Evolutionary conservation across 2,113 vertebrate species (phyloP).

Genomic region (Cygnus buccinator): DNA sequence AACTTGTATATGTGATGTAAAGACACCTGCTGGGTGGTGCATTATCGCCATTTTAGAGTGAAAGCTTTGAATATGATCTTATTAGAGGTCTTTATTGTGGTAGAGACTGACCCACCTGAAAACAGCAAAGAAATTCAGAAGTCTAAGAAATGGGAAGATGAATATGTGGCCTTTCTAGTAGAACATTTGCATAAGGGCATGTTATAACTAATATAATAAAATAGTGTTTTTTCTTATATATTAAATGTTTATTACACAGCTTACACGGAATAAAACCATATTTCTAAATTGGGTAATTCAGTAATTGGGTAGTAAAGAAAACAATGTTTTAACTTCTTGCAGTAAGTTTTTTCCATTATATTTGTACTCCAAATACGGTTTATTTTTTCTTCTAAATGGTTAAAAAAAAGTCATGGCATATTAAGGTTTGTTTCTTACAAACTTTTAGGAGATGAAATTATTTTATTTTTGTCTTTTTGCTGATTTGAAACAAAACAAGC

Average conservation of each 20-base stretch:
- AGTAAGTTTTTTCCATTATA: background rate
- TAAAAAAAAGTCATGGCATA: background rate
- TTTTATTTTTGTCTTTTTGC: background rate
- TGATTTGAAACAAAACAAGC: background rate
- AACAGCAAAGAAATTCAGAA: conserved; percentile 81
- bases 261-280: background rate
- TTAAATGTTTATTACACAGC: background rate
- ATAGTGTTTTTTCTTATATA: background rate
- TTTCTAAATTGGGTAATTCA: background rate
- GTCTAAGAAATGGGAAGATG: conserved; percentile 40
- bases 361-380: background rate
- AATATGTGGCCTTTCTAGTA: background rate
- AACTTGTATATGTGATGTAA: conserved; percentile 78
- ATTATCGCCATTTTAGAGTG: conserved; percentile 92
- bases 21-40: conserved; percentile 86
- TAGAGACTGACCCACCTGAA: conserved; percentile 83
- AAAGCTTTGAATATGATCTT: conserved; percentile 87
- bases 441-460: background rate
- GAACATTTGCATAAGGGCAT: background rate
- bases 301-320: background rate
- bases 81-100: conserved; percentile 85
- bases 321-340: background rate
- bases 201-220: background rate
- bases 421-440: background rate
- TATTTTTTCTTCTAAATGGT: background rate